These are phyloP conservation scores for Margarornis squamiger DNA, from an alignment of 2,797 vertebrate genomes.

Conservation along the genomic window DNA sequence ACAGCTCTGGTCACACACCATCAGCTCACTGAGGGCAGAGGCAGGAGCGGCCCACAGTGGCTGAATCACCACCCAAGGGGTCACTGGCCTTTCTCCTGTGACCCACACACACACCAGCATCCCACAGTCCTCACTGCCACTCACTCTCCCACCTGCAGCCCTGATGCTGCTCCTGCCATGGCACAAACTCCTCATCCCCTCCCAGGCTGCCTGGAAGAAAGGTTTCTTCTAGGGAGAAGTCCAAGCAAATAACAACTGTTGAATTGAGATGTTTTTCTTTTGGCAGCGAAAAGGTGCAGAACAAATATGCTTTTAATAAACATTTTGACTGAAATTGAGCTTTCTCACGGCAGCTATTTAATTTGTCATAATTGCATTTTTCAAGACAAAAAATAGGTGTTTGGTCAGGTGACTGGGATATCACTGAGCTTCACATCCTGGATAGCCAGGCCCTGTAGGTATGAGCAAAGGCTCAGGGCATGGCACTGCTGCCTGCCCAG, in stretches of 20 bases:
- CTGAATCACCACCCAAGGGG: fast-evolving
- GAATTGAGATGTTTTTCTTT: neutral
- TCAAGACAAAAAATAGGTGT: neutral
- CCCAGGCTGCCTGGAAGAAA: neutral
- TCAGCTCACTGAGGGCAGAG: neutral
- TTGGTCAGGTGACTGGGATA: neutral
- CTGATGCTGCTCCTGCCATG: neutral
- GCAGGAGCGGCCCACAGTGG: neutral
- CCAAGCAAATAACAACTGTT: neutral
- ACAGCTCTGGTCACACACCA: neutral
- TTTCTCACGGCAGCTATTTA: neutral
- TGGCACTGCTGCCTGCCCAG: neutral
- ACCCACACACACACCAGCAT: neutral
- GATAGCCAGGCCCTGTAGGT: neutral
- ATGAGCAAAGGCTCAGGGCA: neutral
- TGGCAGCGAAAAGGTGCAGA: neutral
- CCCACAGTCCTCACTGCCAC: fast-evolving
- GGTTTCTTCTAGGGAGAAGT: neutral
- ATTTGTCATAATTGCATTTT: slow-evolving; percentile 34
- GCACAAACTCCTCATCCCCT: neutral
- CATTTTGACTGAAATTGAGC: slow-evolving; percentile 16
- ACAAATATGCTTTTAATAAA: slow-evolving; percentile 10
- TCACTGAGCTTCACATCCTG: neutral
- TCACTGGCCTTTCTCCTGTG: neutral
- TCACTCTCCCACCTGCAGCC: neutral